Evolutionary conservation across 1,140 invertebrate genomes (phyloP), one percentile per base, ranked within the genome.

Genomic region (Belonocnema kinseyi): DNA sequence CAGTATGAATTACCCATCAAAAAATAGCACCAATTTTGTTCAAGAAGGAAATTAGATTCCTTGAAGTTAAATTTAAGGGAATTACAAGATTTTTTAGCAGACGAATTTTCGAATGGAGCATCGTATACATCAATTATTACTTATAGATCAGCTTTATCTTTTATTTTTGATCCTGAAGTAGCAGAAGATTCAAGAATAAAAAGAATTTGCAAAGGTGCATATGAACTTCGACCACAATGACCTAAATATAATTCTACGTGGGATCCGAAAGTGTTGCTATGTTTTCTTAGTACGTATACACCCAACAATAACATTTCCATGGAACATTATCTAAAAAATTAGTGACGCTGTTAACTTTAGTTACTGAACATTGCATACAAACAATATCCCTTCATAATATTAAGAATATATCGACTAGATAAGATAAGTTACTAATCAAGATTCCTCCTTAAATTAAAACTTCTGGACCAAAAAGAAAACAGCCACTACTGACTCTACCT

Each of bases 241-340:
- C 83, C 86, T 1, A 89, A 84, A 77, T 88, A 89, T 73, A 75
- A 66, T n/a, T 53, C 14, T 11, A 83, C 78, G 0, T 89, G 85
- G 86, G 82, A 88, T 54, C 76, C 79, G 3, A 53, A 81, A 53
- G 17, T 81, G 2, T 81, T 87, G 16, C 75, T 88, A 3, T 12
- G 16, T 5, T 61, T 8, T 33, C 5, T 61, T 4, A 26, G 12
- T 2, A 61, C 10, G 5, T 16, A 26, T 19, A 26, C 56, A 26
- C 21, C 21, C 3, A 61, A 61, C 10, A 11, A 61, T 10, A 11
- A 61, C 4, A 61, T 33, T 2, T 61, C 56, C 3, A 11, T 61
- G 10, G 56, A 61, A 26, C 5, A 61, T 33, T 12, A n/a, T 61
- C 3, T 4, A 26, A 14, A 6, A 61, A 61, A 26, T 61, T 26